A percentile compares a stretch with the other conserved stretches of the same genome.
phyloP scores from a whole-genome alignment of 2,797 vertebrate species.

The Mus spretus region DNA sequence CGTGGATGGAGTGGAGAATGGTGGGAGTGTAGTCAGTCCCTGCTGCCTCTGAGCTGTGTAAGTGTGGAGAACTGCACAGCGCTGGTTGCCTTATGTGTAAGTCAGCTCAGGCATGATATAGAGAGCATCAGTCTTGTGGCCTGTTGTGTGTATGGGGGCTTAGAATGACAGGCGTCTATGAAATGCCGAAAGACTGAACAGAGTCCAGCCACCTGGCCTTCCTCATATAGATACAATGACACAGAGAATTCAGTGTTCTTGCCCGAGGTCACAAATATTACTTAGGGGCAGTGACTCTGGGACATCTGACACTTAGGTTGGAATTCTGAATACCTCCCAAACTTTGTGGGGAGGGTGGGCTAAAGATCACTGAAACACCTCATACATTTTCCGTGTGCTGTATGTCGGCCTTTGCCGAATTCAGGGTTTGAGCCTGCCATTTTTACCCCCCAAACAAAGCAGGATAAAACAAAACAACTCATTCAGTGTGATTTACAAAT shows the following conservation, averaged over 20 bases:
- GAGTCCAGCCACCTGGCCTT: not conserved
- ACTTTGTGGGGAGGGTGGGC: not conserved
- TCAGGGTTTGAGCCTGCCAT: not conserved
- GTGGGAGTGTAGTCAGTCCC: rapidly evolving
- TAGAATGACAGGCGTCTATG: not conserved
- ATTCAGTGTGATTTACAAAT: conserved; percentile 72
- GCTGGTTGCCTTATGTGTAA: not conserved
- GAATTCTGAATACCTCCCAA: not conserved
- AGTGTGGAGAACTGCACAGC: rapidly evolving
- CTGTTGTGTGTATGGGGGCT: not conserved
- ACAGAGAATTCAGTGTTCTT: not conserved
- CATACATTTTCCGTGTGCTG: not conserved
- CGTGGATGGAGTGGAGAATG: not conserved
- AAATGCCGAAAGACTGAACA: not conserved
- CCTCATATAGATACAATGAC: too few species aligned
- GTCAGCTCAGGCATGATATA: not conserved
- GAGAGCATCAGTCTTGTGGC: not conserved
- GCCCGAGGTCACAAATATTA: conserved; percentile 3
- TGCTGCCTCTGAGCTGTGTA: not conserved
- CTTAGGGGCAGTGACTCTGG: not conserved
- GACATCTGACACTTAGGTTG: not conserved
- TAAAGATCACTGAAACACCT: not conserved
- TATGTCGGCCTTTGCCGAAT: not conserved
- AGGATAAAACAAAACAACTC: conserved; percentile 55
- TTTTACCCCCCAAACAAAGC: conserved; percentile 56